phyloP scores from a whole-genome alignment of 1,140 invertebrate genomes.

The Ceratoteleas bidentatus region DNA sequence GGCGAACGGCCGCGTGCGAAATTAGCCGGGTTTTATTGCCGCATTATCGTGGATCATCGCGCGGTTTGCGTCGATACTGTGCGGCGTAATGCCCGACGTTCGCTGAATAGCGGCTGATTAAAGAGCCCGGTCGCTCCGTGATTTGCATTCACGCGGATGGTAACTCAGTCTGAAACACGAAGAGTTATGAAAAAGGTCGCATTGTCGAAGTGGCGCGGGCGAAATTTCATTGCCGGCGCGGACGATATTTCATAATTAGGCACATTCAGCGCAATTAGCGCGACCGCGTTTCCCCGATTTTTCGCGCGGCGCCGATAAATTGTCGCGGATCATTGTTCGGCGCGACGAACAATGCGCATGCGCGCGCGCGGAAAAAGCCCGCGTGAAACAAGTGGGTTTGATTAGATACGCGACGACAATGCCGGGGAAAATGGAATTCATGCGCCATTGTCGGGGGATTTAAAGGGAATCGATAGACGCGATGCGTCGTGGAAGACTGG shows the following conservation, averaged over 20 bases:
- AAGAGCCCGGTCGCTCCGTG: slow-evolving; percentile 35
- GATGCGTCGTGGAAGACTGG: too few relatives aligned
- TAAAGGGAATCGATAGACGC: slow-evolving; percentile 32
- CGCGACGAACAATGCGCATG: slow-evolving; percentile 20
- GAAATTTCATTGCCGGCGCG: too few relatives aligned
- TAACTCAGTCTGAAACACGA: slow-evolving; percentile 45
- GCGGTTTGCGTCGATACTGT: slow-evolving; percentile 31
- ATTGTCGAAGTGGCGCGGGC: too few relatives aligned
- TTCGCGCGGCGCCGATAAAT: slow-evolving; percentile 29
- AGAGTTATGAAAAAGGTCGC: slow-evolving; percentile 34
- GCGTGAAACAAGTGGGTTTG: slow-evolving; percentile 27
- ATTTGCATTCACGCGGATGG: slow-evolving; percentile 40
- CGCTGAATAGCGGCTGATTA: slow-evolving; percentile 60
- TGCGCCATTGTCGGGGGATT: slow-evolving; percentile 25
- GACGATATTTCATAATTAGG: too few relatives aligned
- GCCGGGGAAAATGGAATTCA: slow-evolving; percentile 28
- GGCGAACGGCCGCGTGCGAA: slow-evolving; percentile 3
- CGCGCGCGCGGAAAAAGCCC: slow-evolving; percentile 1
- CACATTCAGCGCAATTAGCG: slow-evolving; percentile 18
- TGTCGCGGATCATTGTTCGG: slow-evolving; percentile 16
- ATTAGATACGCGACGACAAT: slow-evolving; percentile 16
- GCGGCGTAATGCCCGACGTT: slow-evolving; percentile 23
- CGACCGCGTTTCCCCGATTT: slow-evolving; percentile 23
- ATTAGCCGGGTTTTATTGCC: slow-evolving; percentile 42
- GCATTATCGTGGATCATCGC: slow-evolving; percentile 28